A percentile compares a stretch with the other conserved stretches of the same genome.
phyloP scores from a whole-genome alignment of 2,113 vertebrate genomes.

The Vanacampus margaritifer region DNA sequence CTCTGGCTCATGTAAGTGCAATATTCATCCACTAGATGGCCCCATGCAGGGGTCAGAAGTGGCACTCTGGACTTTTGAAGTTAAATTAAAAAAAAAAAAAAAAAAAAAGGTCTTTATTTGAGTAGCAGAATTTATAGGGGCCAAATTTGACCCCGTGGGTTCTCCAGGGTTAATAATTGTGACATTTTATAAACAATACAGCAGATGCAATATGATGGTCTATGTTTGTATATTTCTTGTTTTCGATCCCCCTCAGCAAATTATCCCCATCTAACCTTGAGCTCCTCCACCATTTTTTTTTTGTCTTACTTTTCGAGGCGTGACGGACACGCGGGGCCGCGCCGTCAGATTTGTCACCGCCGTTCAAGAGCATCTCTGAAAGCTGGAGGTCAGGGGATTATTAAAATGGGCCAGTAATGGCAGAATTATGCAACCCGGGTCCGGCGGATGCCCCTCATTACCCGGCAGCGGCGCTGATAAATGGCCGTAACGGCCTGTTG shows the following conservation, averaged over 20 bases:
- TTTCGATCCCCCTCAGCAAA: background rate
- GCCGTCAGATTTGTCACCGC: conserved; percentile 61
- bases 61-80: no score
- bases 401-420: conserved; percentile 72
- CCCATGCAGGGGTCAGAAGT: no score
- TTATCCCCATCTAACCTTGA: conserved; percentile 45
- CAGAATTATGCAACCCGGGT: conserved; percentile 71
- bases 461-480: conserved; percentile 59
- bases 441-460: conserved; percentile 68
- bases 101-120: no score
- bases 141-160: no score
- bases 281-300: conserved; percentile 36
- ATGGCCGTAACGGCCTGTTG: conserved; percentile 66
- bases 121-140: no score
- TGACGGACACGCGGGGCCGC: conserved; percentile 25
- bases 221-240: background rate
- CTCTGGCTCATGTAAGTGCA: no score
- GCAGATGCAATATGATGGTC: background rate
- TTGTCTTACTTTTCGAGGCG: conserved; percentile 8
- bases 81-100: no score
- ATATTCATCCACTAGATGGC: no score
- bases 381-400: conserved; percentile 74
- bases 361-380: conserved; percentile 68
- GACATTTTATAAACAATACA: background rate
- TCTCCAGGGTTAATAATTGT: no score